A percentile compares a stretch with the other conserved stretches of the same genome.
phyloP scores from a whole-genome alignment of 1,140 invertebrate genomes.

The Danaus plexippus region DNA sequence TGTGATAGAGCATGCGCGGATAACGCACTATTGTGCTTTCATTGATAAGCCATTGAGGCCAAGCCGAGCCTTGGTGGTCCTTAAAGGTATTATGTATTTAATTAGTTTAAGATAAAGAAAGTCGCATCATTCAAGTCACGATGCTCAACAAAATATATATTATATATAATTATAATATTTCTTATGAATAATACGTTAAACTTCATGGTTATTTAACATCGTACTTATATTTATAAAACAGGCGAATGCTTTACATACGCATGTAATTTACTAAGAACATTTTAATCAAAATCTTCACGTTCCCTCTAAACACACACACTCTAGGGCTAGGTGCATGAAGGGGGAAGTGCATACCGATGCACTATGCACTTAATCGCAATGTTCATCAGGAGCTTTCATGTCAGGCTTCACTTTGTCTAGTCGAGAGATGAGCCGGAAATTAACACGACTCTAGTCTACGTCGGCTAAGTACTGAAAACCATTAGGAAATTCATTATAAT shows the following conservation, averaged over 20 bases:
- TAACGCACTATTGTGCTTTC: slow-evolving; percentile 21
- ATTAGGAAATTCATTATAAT: neutral
- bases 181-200: too few relatives aligned
- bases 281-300: slow-evolving; percentile 4
- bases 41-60: slow-evolving; percentile 28
- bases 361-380: slow-evolving; percentile 12
- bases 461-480: slow-evolving; percentile 5
- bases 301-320: neutral
- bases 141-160: too few relatives aligned
- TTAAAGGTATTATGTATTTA: too few relatives aligned
- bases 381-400: slow-evolving; percentile 27
- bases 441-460: slow-evolving; percentile 11
- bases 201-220: too few relatives aligned
- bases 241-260: too few relatives aligned
- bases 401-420: slow-evolving; percentile 27
- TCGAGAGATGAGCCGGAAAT: slow-evolving; percentile 22
- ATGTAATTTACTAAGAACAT: slow-evolving; percentile 3
- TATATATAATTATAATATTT: too few relatives aligned
- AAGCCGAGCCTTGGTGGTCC: slow-evolving; percentile 6
- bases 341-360: neutral
- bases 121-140: too few relatives aligned
- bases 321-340: neutral
- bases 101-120: too few relatives aligned
- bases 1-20: slow-evolving; percentile 22
- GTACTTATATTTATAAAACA: too few relatives aligned